Evolutionary conservation across 2,888 invertebrate species (phyloP).

Genomic region (Adela reaumurella): DNA sequence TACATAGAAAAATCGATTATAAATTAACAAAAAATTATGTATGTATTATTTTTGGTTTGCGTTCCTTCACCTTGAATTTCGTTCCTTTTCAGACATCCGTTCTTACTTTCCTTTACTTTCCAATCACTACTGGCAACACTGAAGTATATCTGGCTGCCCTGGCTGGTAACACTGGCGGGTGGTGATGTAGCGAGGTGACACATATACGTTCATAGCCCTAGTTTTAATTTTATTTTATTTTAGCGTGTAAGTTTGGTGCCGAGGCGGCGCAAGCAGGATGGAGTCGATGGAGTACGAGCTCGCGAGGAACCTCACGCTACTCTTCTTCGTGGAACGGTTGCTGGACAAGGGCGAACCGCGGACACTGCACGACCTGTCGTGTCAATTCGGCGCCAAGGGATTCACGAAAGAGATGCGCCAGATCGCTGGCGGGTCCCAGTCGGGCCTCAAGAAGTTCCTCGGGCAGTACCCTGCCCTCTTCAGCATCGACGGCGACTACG

Average conservation of each 20-base stretch:
- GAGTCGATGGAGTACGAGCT: conserved; percentile 93
- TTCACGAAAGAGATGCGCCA: conserved; percentile 99
- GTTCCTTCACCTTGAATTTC: too few species aligned
- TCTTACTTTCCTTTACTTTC: too few species aligned
- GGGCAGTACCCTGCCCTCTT: conserved; percentile 95
- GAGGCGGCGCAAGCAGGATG: conserved; percentile 58
- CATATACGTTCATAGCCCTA: not conserved
- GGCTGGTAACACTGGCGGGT: too few species aligned
- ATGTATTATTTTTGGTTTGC: too few species aligned
- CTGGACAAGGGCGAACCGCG: conserved; percentile 95
- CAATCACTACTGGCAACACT: too few species aligned
- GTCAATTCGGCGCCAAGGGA: conserved; percentile 98
- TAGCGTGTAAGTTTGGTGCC: not conserved
- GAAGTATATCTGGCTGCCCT: too few species aligned
- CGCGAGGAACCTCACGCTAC: conserved; percentile 89
- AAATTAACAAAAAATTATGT: too few species aligned
- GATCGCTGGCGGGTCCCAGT: conserved; percentile 92
- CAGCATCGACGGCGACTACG: conserved; percentile 89
- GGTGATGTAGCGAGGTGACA: not conserved
- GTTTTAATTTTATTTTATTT: not conserved
- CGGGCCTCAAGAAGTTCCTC: conserved; percentile 94
- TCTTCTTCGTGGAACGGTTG: conserved; percentile 97
- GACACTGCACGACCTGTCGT: conserved; percentile 95
- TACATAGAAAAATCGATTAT: too few species aligned
- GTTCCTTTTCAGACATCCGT: too few species aligned